These are phyloP conservation scores for Phragmatobia fuliginosa DNA, from an alignment of 2,888 invertebrate genomes.

Conservation along the genomic window DNA sequence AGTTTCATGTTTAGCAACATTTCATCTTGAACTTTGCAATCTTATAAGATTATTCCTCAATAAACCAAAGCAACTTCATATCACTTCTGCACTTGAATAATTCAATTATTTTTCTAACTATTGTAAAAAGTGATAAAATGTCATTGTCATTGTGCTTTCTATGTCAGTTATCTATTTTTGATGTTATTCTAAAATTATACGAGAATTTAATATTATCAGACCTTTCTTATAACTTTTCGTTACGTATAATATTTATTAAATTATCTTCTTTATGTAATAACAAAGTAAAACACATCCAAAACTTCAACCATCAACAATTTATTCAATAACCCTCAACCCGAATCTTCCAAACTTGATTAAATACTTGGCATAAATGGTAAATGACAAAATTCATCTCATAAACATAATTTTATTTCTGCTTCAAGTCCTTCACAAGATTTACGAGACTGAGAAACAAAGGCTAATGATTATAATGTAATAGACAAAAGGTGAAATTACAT, in stretches of 20 bases:
- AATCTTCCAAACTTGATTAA: slow-evolving; percentile 36
- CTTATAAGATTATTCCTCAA: too few relatives aligned
- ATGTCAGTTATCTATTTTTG: too few relatives aligned
- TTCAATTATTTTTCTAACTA: too few relatives aligned
- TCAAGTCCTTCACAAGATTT: slow-evolving; percentile 39
- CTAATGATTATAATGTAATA: slow-evolving; percentile 59
- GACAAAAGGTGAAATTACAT: slow-evolving; percentile 55
- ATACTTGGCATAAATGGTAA: slow-evolving; percentile 37
- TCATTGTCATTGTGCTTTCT: too few relatives aligned
- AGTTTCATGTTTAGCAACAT: too few relatives aligned
- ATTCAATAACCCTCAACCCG: slow-evolving; percentile 24
- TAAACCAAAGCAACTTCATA: too few relatives aligned
- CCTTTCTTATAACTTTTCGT: neutral
- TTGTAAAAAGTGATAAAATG: too few relatives aligned
- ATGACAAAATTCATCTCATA: slow-evolving; percentile 36
- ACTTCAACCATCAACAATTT: slow-evolving; percentile 24
- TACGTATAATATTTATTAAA: neutral
- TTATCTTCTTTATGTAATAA: neutral
- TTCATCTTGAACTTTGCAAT: too few relatives aligned
- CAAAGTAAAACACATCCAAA: neutral
- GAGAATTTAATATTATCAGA: neutral
- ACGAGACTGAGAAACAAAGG: slow-evolving; percentile 44
- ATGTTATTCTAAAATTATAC: too few relatives aligned
- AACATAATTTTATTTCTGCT: slow-evolving; percentile 33
- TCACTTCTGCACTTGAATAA: too few relatives aligned